Evolutionary conservation across 2,113 vertebrate species (phyloP).

Genomic region (Marcusenius ussheri): DNA sequence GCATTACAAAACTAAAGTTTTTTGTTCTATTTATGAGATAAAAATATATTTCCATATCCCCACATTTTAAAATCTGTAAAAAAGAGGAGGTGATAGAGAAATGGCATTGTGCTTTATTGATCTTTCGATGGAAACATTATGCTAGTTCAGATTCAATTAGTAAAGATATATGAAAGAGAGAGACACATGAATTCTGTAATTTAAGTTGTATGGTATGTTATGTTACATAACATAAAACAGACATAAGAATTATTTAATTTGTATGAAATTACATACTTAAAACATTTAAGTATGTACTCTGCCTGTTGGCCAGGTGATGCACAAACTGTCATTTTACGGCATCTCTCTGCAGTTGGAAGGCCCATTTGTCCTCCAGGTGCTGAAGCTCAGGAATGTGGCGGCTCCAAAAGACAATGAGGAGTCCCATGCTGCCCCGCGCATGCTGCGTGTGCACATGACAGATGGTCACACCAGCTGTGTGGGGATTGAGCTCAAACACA

Average conservation of each 20-base stretch:
- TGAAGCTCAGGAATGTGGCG: conserved; percentile 87
- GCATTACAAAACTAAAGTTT: background rate
- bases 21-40: background rate
- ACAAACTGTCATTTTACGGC: background rate
- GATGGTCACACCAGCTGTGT: conserved; percentile 87
- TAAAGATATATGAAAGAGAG: background rate
- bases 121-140: background rate
- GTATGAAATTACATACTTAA: background rate
- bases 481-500: conserved; percentile 78
- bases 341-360: conserved; percentile 75
- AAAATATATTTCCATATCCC: background rate
- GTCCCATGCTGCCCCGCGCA: conserved; percentile 85
- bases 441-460: conserved; percentile 94
- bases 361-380: conserved; percentile 90
- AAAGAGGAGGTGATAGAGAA: background rate
- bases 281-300: background rate
- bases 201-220: background rate
- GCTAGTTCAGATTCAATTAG: background rate
- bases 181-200: background rate
- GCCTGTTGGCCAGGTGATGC: background rate
- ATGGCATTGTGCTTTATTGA: background rate
- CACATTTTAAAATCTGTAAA: background rate
- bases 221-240: background rate
- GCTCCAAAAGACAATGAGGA: conserved; percentile 90
- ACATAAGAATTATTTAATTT: background rate